phyloP scores from a whole-genome alignment of 2,888 invertebrate species.

The Linyphia triangularis region DNA sequence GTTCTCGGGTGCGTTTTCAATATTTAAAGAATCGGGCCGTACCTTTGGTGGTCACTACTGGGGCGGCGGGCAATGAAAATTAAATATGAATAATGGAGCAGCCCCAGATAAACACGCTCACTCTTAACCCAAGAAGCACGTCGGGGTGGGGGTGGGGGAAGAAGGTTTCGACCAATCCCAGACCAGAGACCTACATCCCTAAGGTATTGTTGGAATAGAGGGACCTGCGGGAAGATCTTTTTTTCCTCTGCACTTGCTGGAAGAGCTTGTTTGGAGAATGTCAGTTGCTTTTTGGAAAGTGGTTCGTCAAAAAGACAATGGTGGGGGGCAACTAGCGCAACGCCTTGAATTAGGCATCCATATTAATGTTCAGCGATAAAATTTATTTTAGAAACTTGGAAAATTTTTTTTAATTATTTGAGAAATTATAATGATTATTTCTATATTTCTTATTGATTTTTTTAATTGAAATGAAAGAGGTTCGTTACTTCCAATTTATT shows the following conservation, averaged over 20 bases:
- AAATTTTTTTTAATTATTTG: too few species aligned
- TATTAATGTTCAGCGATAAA: too few species aligned
- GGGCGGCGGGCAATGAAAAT: slow-evolving; percentile 73
- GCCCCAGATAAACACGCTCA: slow-evolving; percentile 73
- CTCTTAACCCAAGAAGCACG: slow-evolving; percentile 72
- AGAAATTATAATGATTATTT: too few species aligned
- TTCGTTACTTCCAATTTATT: too few species aligned
- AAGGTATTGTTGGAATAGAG: slow-evolving; percentile 66
- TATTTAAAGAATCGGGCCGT: slow-evolving; percentile 73
- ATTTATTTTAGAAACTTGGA: too few species aligned
- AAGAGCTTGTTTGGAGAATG: background rate
- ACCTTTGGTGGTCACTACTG: slow-evolving; percentile 68
- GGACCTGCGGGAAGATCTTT: slow-evolving; percentile 32
- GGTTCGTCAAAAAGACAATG: slow-evolving; percentile 52
- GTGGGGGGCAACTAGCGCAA: background rate
- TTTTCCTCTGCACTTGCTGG: slow-evolving; percentile 13
- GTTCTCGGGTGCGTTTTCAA: slow-evolving; percentile 58
- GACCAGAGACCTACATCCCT: slow-evolving; percentile 62
- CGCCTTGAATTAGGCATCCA: too few species aligned
- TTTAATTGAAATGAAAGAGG: too few species aligned
- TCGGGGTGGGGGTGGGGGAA: slow-evolving; percentile 33
- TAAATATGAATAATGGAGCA: slow-evolving; percentile 75
- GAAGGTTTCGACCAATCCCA: slow-evolving; percentile 71
- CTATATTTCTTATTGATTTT: too few species aligned
- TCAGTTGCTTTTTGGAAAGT: slow-evolving; percentile 42